A percentile compares a stretch with the other conserved stretches of the same genome.
phyloP scores from a whole-genome alignment of 64 coral and sea anemone genomes.

The Pocillopora verrucosa region DNA sequence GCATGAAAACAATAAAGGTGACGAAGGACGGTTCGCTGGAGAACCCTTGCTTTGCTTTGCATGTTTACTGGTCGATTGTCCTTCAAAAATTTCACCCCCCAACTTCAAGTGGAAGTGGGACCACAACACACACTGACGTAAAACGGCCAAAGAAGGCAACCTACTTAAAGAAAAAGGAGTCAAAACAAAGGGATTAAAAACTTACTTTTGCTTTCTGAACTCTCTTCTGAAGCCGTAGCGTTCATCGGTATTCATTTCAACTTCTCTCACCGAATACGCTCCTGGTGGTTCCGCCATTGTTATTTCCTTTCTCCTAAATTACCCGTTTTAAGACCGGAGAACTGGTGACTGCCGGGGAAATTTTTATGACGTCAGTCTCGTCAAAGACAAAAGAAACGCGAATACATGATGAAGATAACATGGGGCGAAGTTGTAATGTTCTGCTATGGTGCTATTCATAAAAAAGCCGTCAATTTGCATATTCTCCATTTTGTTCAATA shows the following conservation, averaged over 20 bases:
- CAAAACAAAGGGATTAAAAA: not conserved
- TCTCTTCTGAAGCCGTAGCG: conserved; percentile 44
- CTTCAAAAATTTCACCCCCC: not conserved
- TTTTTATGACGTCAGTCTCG: conserved; percentile 16
- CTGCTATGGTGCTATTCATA: too few relatives aligned
- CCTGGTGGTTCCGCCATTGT: conserved; percentile 57
- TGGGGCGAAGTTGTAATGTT: not conserved
- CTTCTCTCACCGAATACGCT: conserved; percentile 22
- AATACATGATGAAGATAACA: too few relatives aligned
- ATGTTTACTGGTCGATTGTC: not conserved
- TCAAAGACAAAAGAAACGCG: not conserved
- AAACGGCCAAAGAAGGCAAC: not conserved
- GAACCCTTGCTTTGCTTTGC: too few relatives aligned
- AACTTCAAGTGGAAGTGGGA: too few relatives aligned
- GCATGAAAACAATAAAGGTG: too few relatives aligned
- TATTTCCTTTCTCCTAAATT: not conserved
- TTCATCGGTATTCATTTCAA: conserved; percentile 21
- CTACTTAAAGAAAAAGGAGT: not conserved
- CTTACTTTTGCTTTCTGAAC: conserved; percentile 48
- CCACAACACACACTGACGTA: not conserved
- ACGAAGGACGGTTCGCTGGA: too few relatives aligned
- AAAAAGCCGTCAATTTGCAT: not conserved
- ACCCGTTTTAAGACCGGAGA: not conserved
- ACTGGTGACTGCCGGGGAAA: conserved; percentile 3
- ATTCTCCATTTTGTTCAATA: too few relatives aligned